Percentiles rank a stretch among this genome's conserved stretches.
phyloP scores from a whole-genome alignment of 2,888 invertebrate genomes.

The Pheosia tremula region DNA sequence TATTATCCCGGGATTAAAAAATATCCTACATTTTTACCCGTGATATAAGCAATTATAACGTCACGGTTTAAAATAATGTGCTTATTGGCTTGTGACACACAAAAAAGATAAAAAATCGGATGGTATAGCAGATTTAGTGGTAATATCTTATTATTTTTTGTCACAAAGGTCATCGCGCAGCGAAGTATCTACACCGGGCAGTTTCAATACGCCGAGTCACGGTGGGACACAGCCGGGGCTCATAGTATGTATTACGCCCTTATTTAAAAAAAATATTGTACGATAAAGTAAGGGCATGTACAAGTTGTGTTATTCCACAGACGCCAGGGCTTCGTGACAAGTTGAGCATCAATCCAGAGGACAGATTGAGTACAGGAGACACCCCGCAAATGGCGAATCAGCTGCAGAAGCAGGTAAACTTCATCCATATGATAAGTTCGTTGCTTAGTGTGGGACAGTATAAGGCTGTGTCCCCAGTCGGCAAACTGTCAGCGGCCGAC shows the following conservation, averaged over 20 bases:
- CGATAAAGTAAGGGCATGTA: neutral
- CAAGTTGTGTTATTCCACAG: conserved; percentile 41
- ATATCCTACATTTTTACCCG: no score
- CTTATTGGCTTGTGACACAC: no score
- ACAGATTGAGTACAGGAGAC: conserved; percentile 88
- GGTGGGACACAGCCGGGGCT: conserved; percentile 52
- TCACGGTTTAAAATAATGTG: no score
- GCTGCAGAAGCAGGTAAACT: conserved; percentile 86
- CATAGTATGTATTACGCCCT: conserved; percentile 46
- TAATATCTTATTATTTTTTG: conserved; percentile 4
- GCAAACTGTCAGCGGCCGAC: no score
- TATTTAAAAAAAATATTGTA: neutral
- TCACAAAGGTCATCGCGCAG: conserved; percentile 85
- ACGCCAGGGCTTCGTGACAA: conserved; percentile 95
- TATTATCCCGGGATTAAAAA: no score
- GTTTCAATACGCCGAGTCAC: conserved; percentile 85
- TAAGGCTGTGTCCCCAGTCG: no score
- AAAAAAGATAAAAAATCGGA: no score
- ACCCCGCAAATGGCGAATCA: conserved; percentile 88
- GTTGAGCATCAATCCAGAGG: conserved; percentile 97
- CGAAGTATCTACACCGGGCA: conserved; percentile 85
- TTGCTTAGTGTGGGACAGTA: no score
- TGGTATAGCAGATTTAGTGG: no score
- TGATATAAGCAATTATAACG: no score
- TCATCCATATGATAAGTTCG: no score